Evolutionary conservation across 2,888 invertebrate species (phyloP).

Genomic region (Eupelmus urozonus): DNA sequence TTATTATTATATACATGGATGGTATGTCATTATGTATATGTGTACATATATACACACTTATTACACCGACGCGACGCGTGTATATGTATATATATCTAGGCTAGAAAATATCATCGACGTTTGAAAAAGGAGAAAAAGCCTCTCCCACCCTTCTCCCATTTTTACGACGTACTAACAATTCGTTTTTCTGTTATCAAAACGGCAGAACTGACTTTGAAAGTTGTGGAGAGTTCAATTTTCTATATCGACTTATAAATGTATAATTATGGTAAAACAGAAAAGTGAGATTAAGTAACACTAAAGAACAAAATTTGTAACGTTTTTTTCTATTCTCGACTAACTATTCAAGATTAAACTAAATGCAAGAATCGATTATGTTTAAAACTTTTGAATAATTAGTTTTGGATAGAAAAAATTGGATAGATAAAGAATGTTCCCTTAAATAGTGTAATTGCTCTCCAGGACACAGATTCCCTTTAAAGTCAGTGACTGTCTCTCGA

Average conservation of each 20-base stretch:
- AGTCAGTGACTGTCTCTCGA: conserved; percentile 35
- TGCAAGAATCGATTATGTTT: conserved; percentile 12
- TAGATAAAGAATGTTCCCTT: conserved; percentile 38
- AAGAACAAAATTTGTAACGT: conserved; percentile 15
- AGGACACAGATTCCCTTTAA: conserved; percentile 31
- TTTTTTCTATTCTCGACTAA: conserved; percentile 34
- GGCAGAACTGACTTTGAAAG: conserved; percentile 42
- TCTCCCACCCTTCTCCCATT: conserved; percentile 59
- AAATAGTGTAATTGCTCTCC: conserved; percentile 41
- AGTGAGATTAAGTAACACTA: conserved; percentile 29
- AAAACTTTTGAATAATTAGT: conserved; percentile 1
- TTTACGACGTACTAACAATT: conserved; percentile 34
- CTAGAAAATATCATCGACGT: conserved; percentile 59
- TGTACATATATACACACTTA: conserved; percentile 74
- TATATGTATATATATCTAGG: conserved; percentile 67
- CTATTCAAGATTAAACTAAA: conserved; percentile 7
- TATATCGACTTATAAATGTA: conserved; percentile 37
- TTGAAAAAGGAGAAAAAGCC: conserved; percentile 51
- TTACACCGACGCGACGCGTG: conserved; percentile 63
- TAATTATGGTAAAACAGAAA: conserved; percentile 23
- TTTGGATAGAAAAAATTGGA: conserved; percentile 24
- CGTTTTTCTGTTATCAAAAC: conserved; percentile 26
- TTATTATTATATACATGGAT: conserved; percentile 70
- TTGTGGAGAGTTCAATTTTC: conserved; percentile 34
- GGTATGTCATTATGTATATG: conserved; percentile 75